Base-by-base conservation (phyloP, 2,797 vertebrate species). In the Xyrichtys novacula region DNA sequence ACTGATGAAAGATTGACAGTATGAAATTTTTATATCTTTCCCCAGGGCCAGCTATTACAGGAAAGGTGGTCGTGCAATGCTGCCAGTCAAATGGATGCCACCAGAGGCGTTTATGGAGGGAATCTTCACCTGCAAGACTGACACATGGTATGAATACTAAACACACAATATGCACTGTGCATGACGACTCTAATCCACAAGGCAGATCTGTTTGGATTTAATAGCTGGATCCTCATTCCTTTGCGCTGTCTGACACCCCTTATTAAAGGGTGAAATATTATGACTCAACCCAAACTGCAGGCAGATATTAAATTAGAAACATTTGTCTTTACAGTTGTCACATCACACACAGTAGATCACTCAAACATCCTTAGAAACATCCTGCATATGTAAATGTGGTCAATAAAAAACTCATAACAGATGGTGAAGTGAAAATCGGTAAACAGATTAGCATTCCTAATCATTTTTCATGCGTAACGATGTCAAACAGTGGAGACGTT, bases 51-150 rank as follows among this genome's bases (percentile, higher is more conserved):
- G 96, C 88, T 98, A 98, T 85, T 99, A 98, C 71, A 92, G 94
- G 63, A 98, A 96, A 74, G 96, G 96, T 31, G 95, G 95, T 4
- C 90, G 92, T 57, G 96, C 96, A 73, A 96, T 97, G 95, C 93
- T 98, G 74, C 96, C 96, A 3, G 96, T 97, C 55, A 98, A 97
- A 79, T 97, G 96, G 96, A 97, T 98, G 96, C 95, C 96, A 5
- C 95, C 96, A 10, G 97, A 98, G 81, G 96, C 96, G 80, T 98
- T 97, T 80, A 92, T 98, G 87, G 96, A 98, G 81, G 97, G 96
- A 60, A 94, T 98, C 82, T 98, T 98, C 88, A 98, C 96, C 55
- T 97, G 96, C 82, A 97, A 97, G 88, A 98, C 96, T 28, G 96
- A 98, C 44, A 96, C 96, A 43, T 98, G 97, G 96, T 98, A 95